Base-by-base conservation (phyloP, 2,797 vertebrate genomes). In the Molossus alvarezi region DNA sequence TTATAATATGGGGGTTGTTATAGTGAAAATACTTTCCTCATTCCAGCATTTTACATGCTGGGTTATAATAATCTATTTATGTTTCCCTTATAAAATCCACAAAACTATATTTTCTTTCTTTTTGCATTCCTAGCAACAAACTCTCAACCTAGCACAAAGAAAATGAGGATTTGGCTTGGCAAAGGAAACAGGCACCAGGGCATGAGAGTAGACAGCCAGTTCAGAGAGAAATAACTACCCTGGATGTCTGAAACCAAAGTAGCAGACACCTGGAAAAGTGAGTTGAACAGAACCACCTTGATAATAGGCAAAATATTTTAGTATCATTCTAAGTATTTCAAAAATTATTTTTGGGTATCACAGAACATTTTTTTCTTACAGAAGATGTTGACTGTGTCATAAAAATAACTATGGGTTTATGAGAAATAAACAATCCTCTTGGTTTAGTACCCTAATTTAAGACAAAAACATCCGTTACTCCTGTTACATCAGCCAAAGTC, bases 231-330 rank as follows among this genome's bases (percentile, higher is more conserved):
- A 48, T 23, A 82, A 29, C 15, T 65, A 1, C 18, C 45, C 2
- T 48, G 1, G 7, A 1, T 58, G 2, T 29, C 62, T 85, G 15
- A 17, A 83, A 87, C 6, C 77, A 13, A 95, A 64, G 27, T 23
- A 69, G 7, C 6, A 10, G 48, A 29, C 0, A 58, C 41, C 2
- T 11, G 27, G 58, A 71, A 71, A 83, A 14, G 2, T 67, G 51
- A 90, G 7, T 77, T 71, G 29, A 75, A 92, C 37, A 80, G 57
- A 87, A 41, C 7, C 51, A 58, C 15, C 13, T 73, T 80, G 65
- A 25, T 48, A 88, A 90, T 76, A 77, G 11, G 8, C 6, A 79
- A 95, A 89, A 33, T 81, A 72, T 76, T 86, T 90, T 45, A 48
- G 37, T 86, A 93, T 71, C 57, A 76, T 87, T 53, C 1, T 45